Base-by-base conservation (phyloP, 2,888 invertebrate species). In the Machimus rusticus region DNA sequence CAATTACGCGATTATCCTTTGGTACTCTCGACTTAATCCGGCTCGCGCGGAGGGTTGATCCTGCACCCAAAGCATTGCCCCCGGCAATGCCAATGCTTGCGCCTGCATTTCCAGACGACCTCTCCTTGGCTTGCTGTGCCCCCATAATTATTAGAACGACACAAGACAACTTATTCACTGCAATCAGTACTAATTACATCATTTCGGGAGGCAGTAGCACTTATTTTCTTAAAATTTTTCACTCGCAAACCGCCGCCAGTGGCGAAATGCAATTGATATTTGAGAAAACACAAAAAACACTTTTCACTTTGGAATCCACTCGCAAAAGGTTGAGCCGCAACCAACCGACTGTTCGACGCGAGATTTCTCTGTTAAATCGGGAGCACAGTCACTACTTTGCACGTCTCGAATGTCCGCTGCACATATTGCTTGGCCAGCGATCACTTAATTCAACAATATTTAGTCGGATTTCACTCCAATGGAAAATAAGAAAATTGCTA, bases 61-160 rank as follows among this genome's bases (percentile, higher is more conserved):
- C 92, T 87, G 92, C 91, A 89, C 91, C 92, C 86, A 93, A 90
- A 46, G 91, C 91, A 89, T 90, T 91, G 51, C 86, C 88, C 57
- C 78, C 79, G 43, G 79, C 43, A 31, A 66, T 79, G 28, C 86
- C 77, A 86, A 74, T 81, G 74, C 79, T 84, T 92, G 94, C 94
- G 91, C 95, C 92, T 43, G 92, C 91, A 88, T 90, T 90, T 88
- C 92, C 92, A 66, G 91, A 91, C 91, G 95, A 95, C 93, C 97
- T 95, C 94, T 98, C 98, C 94, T 98, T 98, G 93, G 96, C 97
- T 94, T 97, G 98, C 95, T 98, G 98, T 92, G 97, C 97, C 93
- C 98, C 98, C 98, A 98, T 98, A 93, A 92, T 94, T 87, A 82
- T 66, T 23, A 66, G 79, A 86, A 86, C 81, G 87, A 93, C 92